A percentile compares a stretch with the other conserved stretches of the same genome.
phyloP scores from a whole-genome alignment of 2,888 invertebrate species.

The Rhingia campestris region DNA sequence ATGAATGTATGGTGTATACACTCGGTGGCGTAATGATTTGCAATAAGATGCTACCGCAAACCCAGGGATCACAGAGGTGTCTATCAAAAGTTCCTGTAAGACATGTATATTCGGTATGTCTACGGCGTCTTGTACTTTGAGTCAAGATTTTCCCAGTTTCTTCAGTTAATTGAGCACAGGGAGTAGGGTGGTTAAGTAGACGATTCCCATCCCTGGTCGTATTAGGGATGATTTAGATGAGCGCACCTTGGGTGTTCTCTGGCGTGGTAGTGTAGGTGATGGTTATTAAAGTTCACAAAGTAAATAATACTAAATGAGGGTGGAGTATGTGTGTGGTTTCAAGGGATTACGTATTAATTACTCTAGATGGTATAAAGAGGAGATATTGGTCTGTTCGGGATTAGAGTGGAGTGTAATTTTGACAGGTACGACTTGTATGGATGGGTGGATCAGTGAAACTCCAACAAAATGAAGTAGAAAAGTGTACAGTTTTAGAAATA shows the following conservation, averaged over 20 bases:
- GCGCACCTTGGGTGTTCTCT: constrained; percentile 26
- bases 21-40: constrained; percentile 46
- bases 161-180: not conserved
- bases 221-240: not conserved
- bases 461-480: no score
- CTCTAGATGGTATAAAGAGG: constrained; percentile 5
- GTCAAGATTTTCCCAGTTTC: constrained; percentile 19
- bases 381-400: no score
- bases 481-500: no score
- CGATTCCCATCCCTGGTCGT: constrained; percentile 6
- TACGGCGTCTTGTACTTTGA: constrained; percentile 14
- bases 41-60: constrained; percentile 22
- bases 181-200: constrained; percentile 20
- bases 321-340: constrained; percentile 23
- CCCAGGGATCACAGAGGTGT: constrained; percentile 56
- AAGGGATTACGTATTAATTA: constrained; percentile 19
- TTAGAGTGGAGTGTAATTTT: no score
- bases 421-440: no score
- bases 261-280: constrained; percentile 34
- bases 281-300: constrained; percentile 63
- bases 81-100: constrained; percentile 68
- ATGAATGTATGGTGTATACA: constrained; percentile 8
- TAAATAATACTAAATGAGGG: constrained; percentile 66
- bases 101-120: constrained; percentile 6
- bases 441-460: no score